Conservation (phyloP, 2,797 vertebrate species). For the Pseudomugil gertrudae region DNA sequence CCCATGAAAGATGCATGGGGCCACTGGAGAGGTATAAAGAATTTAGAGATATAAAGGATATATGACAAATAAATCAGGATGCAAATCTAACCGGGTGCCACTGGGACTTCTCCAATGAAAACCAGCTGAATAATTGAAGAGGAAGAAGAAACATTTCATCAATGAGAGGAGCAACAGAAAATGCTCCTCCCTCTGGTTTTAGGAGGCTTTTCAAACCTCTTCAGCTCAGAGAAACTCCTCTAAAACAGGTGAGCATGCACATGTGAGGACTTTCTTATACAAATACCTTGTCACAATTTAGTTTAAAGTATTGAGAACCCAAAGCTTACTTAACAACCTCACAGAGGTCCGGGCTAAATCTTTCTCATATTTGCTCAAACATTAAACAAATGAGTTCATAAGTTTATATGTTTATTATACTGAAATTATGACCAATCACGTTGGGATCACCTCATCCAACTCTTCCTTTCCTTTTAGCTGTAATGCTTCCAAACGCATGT, state of each 20-base stretch:
- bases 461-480: slow-evolving; percentile 25
- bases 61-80: slow-evolving; percentile 89
- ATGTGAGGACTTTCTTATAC: slow-evolving; percentile 24
- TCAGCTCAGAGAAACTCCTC: slow-evolving; percentile 22
- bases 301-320: neutral
- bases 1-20: slow-evolving; percentile 83
- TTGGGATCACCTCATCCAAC: neutral
- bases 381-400: too few relatives aligned
- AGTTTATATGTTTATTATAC: too few relatives aligned
- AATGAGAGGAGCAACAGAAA: slow-evolving; percentile 77
- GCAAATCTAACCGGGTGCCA: slow-evolving; percentile 84
- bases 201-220: slow-evolving; percentile 18
- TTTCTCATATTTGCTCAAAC: neutral
- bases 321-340: slow-evolving; percentile 6
- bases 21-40: slow-evolving; percentile 86
- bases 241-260: neutral
- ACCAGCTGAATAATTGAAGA: slow-evolving; percentile 82
- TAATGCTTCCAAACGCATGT: neutral
- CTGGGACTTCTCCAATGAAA: slow-evolving; percentile 85
- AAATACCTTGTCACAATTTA: slow-evolving; percentile 10
- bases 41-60: slow-evolving; percentile 88
- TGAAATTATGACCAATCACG: neutral
- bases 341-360: neutral
- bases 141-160: slow-evolving; percentile 84
- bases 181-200: slow-evolving; percentile 52